Evolutionary conservation across 1,140 invertebrate genomes (phyloP).

Genomic region (Papilio helenus): DNA sequence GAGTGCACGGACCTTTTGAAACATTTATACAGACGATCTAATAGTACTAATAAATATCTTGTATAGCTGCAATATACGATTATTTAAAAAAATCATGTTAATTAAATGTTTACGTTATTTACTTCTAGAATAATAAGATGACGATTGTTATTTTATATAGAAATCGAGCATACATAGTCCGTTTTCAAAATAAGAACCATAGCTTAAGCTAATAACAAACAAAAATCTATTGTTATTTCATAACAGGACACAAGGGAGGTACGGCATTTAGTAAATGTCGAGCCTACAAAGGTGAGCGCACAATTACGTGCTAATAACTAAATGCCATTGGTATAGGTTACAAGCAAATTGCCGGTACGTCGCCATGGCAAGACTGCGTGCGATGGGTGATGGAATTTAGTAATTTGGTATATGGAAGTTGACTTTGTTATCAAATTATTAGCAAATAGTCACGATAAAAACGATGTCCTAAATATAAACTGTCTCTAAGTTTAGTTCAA

Average conservation of each 20-base stretch:
- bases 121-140: too few relatives aligned
- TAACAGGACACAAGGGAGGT: conserved; percentile 30
- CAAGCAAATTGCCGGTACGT: conserved; percentile 1
- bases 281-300: conserved; percentile 32
- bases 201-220: not conserved
- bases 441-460: not conserved
- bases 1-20: too few relatives aligned
- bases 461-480: not conserved
- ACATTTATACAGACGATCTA: too few relatives aligned
- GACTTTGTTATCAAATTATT: not conserved
- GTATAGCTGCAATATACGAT: too few relatives aligned
- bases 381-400: not conserved
- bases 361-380: not conserved
- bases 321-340: conserved; percentile 33
- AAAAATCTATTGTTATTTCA: conserved; percentile 32
- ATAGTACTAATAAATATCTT: too few relatives aligned
- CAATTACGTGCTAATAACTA: conserved; percentile 37
- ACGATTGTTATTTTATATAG: too few relatives aligned
- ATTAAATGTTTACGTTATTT: too few relatives aligned
- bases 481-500: not conserved
- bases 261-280: conserved; percentile 35
- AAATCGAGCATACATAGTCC: too few relatives aligned
- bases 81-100: too few relatives aligned
- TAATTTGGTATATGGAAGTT: not conserved
- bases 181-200: not conserved